Evolutionary conservation across 2,888 invertebrate species (phyloP).

Genomic region (Rhaphigaster nebulosa): DNA sequence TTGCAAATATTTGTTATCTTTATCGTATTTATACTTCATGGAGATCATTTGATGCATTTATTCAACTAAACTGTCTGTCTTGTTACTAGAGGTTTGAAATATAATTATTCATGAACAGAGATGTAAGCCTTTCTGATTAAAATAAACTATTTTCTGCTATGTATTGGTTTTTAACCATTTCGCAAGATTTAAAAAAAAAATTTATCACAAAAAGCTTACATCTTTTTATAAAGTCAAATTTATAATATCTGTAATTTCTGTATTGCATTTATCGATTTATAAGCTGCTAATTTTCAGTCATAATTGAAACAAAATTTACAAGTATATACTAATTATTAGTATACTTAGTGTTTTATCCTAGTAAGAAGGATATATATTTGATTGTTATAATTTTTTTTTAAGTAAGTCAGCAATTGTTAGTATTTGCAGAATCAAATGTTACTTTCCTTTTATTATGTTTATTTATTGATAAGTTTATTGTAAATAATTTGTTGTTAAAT

Average conservation of each 20-base stretch:
- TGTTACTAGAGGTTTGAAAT: not conserved
- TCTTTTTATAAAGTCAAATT: not conserved
- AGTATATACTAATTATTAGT: not conserved
- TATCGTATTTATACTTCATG: not conserved
- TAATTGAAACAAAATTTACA: not conserved
- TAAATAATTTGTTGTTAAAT: conserved; percentile 35
- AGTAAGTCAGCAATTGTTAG: not conserved
- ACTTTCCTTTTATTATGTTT: conserved; percentile 30
- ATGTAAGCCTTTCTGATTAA: not conserved
- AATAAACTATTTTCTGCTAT: not conserved
- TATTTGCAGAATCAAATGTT: conserved; percentile 33
- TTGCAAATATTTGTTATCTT: not conserved
- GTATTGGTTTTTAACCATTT: not conserved
- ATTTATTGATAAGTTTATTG: conserved; percentile 45
- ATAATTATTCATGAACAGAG: not conserved
- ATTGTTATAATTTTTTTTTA: conserved; percentile 22
- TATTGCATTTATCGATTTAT: not conserved
- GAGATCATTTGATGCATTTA: not conserved
- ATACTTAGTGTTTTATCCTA: not conserved
- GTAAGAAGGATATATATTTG: not conserved
- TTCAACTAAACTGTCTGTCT: not conserved
- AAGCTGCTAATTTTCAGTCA: not conserved
- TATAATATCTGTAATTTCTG: not conserved
- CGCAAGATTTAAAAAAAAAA: not conserved
- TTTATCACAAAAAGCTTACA: not conserved